A percentile compares a stretch with the other conserved stretches of the same genome.
Evolutionary conservation across 2,888 invertebrate genomes (phyloP).

Genomic region (Patella ulyssiponensis): DNA sequence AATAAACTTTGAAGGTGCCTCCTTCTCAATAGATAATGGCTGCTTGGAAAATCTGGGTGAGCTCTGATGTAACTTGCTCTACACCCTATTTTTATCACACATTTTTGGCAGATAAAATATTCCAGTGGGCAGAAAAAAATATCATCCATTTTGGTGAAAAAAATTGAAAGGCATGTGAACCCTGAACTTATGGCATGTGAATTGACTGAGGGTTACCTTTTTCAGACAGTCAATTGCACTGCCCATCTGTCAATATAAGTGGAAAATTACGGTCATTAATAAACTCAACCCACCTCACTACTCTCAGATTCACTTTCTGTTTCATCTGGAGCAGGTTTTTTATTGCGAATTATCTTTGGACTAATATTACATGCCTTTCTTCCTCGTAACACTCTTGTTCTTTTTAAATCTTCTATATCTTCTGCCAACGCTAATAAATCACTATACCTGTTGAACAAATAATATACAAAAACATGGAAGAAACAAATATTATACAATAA

Average conservation of each 20-base stretch:
- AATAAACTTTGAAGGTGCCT: no score
- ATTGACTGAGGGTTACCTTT: no score
- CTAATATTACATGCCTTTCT: slow-evolving; percentile 56
- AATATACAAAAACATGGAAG: no score
- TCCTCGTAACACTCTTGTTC: slow-evolving; percentile 58
- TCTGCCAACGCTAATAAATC: slow-evolving; percentile 91
- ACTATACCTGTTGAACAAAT: slow-evolving; percentile 75
- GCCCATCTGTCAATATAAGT: not conserved
- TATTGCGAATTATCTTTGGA: slow-evolving; percentile 45
- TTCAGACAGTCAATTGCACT: not conserved
- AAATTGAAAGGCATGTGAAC: not conserved
- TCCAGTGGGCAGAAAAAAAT: not conserved
- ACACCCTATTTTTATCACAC: not conserved
- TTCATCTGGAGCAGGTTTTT: slow-evolving; percentile 52
- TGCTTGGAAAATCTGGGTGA: no score
- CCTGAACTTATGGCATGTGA: no score
- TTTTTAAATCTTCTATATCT: slow-evolving; percentile 80
- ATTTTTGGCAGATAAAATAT: not conserved
- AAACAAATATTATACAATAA: no score
- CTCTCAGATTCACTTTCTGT: slow-evolving; percentile 56
- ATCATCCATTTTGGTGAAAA: no score
- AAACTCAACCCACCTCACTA: slow-evolving; percentile 50
- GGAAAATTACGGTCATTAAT: not conserved
- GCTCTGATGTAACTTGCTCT: no score
- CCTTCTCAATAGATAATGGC: no score